Evolutionary conservation across 1,140 invertebrate genomes (phyloP).

Genomic region (Hycleus cichorii): DNA sequence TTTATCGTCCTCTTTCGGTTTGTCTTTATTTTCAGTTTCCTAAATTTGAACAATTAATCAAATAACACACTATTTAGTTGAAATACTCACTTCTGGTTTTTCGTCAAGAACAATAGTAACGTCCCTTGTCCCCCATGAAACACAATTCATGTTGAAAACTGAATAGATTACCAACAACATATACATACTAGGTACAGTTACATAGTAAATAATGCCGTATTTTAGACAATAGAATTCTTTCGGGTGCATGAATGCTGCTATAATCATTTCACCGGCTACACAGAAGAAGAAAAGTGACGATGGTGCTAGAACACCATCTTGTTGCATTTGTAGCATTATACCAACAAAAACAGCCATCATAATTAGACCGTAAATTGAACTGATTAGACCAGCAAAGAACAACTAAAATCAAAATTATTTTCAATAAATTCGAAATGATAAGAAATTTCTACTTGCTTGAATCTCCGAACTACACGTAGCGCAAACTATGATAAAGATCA

Average conservation of each 20-base stretch:
- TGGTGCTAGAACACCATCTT: conserved; percentile 72
- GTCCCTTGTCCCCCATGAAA: conserved; percentile 88
- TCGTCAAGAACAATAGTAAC: conserved; percentile 37
- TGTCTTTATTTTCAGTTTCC: conserved; percentile 11
- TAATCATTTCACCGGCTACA: conserved; percentile 53
- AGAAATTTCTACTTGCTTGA: conserved; percentile 48
- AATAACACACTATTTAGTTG: neutral
- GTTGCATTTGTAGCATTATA: conserved; percentile 68
- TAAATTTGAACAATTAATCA: neutral
- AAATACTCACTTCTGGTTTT: conserved; percentile 37
- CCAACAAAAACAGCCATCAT: conserved; percentile 93
- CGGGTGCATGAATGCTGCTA: conserved; percentile 74
- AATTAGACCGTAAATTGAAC: conserved; percentile 73
- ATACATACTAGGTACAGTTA: conserved; percentile 91
- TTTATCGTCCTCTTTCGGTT: conserved; percentile 12
- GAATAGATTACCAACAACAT: conserved; percentile 87
- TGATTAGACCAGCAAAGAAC: conserved; percentile 66
- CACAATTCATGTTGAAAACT: conserved; percentile 83
- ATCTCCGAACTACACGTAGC: conserved; percentile 63
- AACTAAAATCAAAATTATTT: conserved; percentile 45
- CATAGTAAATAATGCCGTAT: conserved; percentile 77
- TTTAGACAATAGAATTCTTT: conserved; percentile 72
- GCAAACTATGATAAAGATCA: conserved; percentile 68
- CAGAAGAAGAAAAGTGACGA: conserved; percentile 69
- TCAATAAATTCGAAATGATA: neutral